phyloP scores from a whole-genome alignment of 2,113 vertebrate species.

The Antennarius striatus region DNA sequence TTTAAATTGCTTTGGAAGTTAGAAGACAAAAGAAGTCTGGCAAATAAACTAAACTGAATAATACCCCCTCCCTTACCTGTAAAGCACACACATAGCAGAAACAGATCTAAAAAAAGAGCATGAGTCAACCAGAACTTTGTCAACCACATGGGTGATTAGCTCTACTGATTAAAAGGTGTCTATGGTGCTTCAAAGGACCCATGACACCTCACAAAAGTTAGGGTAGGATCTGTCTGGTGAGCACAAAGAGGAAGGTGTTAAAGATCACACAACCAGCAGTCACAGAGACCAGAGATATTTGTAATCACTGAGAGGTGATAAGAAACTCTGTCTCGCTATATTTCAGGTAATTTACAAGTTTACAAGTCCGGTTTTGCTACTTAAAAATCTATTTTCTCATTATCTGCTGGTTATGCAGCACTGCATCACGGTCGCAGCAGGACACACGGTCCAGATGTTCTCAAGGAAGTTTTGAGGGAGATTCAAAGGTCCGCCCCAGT shows the following conservation, averaged over 20 bases:
- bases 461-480: too few relatives aligned
- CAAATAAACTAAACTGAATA: constrained; percentile 9
- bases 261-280: constrained; percentile 50
- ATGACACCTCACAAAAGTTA: constrained; percentile 67
- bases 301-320: constrained; percentile 18
- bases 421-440: too few relatives aligned
- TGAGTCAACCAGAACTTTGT: constrained; percentile 62
- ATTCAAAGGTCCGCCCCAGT: too few relatives aligned
- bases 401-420: background rate
- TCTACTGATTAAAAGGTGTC: constrained; percentile 69
- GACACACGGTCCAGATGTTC: too few relatives aligned
- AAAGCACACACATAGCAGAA: constrained; percentile 13
- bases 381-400: constrained; percentile 5
- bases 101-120: constrained; percentile 51
- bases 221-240: constrained; percentile 60
- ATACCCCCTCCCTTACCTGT: background rate
- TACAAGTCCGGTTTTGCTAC: background rate
- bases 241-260: constrained; percentile 63
- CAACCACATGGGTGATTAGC: constrained; percentile 72
- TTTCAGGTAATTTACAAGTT: constrained; percentile 24
- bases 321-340: constrained; percentile 16
- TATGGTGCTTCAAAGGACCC: constrained; percentile 63
- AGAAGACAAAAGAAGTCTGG: constrained; percentile 7
- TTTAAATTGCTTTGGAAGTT: constrained; percentile 21
- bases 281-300: constrained; percentile 21